Conservation (phyloP, 2,797 vertebrate genomes). For the Crocodylus rhombifer region DNA sequence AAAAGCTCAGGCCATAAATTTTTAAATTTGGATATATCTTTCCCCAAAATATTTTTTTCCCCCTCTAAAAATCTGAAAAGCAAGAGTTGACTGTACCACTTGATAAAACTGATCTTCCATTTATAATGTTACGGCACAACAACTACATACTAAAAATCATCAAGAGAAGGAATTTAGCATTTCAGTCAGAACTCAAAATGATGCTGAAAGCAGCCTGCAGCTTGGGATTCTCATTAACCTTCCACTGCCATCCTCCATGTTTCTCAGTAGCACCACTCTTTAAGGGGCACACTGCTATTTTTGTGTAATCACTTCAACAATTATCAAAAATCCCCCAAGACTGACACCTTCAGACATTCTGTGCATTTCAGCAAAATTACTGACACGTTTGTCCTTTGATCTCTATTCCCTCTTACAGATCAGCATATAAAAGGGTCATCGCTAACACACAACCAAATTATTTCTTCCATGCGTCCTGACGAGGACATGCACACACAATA, state of each 20-base stretch:
- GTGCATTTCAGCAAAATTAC: neutral
- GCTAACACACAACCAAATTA: neutral
- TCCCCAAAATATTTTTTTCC: neutral
- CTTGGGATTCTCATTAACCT: neutral
- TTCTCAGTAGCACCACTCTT: neutral
- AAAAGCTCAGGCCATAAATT: neutral
- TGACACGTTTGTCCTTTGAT: neutral
- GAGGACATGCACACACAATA: neutral
- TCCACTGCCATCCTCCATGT: too few relatives aligned
- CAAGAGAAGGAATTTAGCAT: neutral
- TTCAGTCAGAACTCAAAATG: neutral
- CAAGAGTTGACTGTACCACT: neutral
- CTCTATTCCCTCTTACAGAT: neutral
- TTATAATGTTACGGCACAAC: neutral
- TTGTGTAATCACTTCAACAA: neutral
- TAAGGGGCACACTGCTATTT: neutral
- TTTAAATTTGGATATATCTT: neutral
- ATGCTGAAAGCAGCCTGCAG: neutral
- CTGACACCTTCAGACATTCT: neutral
- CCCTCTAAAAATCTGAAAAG: neutral
- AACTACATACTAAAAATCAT: neutral
- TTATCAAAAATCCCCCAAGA: neutral
- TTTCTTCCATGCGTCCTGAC: neutral
- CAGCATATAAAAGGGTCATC: neutral
- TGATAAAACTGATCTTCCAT: neutral